Conservation (phyloP, 2,888 invertebrate genomes). For the Synanthedon vespiformis region DNA sequence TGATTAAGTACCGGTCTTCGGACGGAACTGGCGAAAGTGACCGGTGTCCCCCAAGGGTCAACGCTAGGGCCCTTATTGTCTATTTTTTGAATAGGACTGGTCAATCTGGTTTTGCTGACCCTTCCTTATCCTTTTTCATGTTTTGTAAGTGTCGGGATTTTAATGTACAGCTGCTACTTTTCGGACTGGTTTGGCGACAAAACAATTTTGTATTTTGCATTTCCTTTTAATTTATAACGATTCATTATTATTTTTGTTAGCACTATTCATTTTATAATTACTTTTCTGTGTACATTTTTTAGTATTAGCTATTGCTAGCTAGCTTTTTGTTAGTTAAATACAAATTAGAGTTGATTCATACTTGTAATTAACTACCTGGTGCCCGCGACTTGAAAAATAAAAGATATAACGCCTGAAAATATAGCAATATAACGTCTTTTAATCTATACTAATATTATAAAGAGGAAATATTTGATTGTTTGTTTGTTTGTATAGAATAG, state of each 20-base stretch:
- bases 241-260: not conserved
- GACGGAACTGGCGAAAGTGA: conserved; percentile 41
- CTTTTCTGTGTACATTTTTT: too few species aligned
- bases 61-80: conserved; percentile 44
- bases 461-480: too few species aligned
- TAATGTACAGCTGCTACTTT: conserved; percentile 42
- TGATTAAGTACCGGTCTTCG: conserved; percentile 45
- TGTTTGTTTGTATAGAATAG: too few species aligned
- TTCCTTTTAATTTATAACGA: not conserved
- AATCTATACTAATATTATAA: too few species aligned
- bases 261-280: too few species aligned
- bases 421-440: too few species aligned
- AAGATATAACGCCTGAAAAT: too few species aligned
- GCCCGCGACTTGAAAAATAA: too few species aligned
- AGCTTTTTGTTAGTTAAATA: too few species aligned
- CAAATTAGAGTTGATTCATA: too few species aligned
- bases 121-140: conserved; percentile 55
- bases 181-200: conserved; percentile 35
- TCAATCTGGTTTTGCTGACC: conserved; percentile 65
- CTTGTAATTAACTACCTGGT: too few species aligned
- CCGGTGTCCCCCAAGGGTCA: conserved; percentile 64
- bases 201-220: conserved; percentile 7
- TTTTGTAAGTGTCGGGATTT: conserved; percentile 34
- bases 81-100: conserved; percentile 55
- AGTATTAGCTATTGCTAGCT: too few species aligned